These are phyloP conservation scores for Silurus glanis DNA, from an alignment of 2,113 vertebrate genomes.

Conservation along the genomic window DNA sequence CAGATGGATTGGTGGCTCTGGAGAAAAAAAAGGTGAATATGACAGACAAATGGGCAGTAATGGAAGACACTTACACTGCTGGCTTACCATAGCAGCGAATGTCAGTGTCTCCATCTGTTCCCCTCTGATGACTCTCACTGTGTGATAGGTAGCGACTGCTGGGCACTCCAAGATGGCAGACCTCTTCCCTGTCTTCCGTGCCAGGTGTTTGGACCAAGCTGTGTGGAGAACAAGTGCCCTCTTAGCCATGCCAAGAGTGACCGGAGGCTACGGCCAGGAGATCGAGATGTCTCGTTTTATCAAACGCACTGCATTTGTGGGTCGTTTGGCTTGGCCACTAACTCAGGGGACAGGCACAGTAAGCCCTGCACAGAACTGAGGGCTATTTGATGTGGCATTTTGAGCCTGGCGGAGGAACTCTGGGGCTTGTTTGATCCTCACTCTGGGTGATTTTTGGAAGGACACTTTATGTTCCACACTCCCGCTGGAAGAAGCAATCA, in stretches of 20 bases:
- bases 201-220: conserved; percentile 52
- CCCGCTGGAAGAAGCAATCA: conserved; percentile 32
- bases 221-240: conserved; percentile 42
- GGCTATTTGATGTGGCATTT: conserved; percentile 37
- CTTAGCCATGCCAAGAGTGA: conserved; percentile 42
- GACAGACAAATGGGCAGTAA: conserved; percentile 45
- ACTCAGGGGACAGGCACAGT: conserved; percentile 17
- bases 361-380: conserved; percentile 16
- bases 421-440: background rate
- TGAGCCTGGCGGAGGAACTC: conserved; percentile 27
- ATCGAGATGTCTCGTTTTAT: conserved; percentile 43
- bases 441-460: conserved; percentile 33
- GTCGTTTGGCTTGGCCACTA: conserved; percentile 20
- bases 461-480: conserved; percentile 23
- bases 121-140: conserved; percentile 52
- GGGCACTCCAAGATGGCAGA: conserved; percentile 42
- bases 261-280: conserved; percentile 24
- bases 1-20: conserved; percentile 16
- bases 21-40: conserved; percentile 21
- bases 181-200: conserved; percentile 32
- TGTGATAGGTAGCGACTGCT: conserved; percentile 55
- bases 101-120: conserved; percentile 57
- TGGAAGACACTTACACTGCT: conserved; percentile 51
- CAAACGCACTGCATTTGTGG: conserved; percentile 21
- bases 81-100: conserved; percentile 47